These are phyloP conservation scores for Anastrepha ludens DNA, from an alignment of 1,140 invertebrate genomes.

Conservation along the genomic window DNA sequence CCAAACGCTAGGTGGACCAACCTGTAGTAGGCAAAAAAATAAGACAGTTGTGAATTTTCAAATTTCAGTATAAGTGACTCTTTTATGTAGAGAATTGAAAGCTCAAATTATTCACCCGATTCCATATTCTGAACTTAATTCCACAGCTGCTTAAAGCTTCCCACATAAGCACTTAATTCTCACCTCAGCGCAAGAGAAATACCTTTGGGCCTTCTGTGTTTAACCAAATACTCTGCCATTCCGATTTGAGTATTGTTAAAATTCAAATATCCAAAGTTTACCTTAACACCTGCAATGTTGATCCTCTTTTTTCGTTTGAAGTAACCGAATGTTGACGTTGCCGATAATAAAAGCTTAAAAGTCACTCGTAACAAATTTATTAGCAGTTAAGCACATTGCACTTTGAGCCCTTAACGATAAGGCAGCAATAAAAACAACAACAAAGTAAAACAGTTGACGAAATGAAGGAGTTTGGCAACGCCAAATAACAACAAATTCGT, in stretches of 20 bases:
- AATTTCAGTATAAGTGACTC: too few species aligned
- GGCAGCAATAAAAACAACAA: background rate
- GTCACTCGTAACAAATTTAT: constrained; percentile 12
- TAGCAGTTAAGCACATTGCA: background rate
- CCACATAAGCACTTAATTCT: too few species aligned
- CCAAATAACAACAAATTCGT: background rate
- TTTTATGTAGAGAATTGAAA: too few species aligned
- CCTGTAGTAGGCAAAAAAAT: too few species aligned
- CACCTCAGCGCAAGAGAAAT: too few species aligned
- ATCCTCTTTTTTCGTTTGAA: background rate
- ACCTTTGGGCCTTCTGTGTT: too few species aligned
- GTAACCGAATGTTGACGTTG: background rate
- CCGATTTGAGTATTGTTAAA: background rate
- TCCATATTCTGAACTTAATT: too few species aligned
- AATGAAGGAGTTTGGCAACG: constrained; percentile 4
- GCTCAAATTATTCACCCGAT: too few species aligned
- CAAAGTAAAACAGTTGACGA: background rate
- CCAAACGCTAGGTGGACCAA: too few species aligned
- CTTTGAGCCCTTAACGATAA: background rate
- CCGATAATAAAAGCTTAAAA: background rate
- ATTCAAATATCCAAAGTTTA: background rate
- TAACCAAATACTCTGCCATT: background rate
- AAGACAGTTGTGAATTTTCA: too few species aligned
- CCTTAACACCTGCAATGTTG: background rate
- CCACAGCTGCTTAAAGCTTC: too few species aligned